phyloP scores from a whole-genome alignment of 2,888 invertebrate species.

The Pterostichus niger region DNA sequence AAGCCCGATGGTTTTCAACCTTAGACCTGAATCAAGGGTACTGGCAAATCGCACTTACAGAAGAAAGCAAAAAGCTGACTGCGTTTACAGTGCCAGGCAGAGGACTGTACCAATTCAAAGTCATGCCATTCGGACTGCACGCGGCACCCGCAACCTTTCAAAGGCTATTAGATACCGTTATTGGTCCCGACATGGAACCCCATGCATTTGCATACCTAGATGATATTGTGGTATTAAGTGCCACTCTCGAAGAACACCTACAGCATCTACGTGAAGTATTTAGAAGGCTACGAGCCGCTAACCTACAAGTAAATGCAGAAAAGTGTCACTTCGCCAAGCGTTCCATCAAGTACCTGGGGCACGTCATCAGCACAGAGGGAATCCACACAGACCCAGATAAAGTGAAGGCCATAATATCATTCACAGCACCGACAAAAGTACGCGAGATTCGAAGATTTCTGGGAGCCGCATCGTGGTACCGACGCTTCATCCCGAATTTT shows the following conservation, averaged over 20 bases:
- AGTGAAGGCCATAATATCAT: constrained; percentile 47
- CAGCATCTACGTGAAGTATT: constrained; percentile 67
- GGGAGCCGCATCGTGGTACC: constrained; percentile 71
- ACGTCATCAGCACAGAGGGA: constrained; percentile 60
- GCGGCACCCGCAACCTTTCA: constrained; percentile 70
- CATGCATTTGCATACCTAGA: constrained; percentile 69
- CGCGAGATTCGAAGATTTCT: constrained; percentile 70
- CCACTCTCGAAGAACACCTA: constrained; percentile 66
- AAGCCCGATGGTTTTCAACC: neutral
- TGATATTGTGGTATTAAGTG: constrained; percentile 69
- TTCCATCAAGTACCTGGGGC: constrained; percentile 68
- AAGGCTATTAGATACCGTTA: constrained; percentile 70
- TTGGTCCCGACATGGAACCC: constrained; percentile 70
- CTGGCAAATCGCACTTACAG: neutral
- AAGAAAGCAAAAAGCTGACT: neutral
- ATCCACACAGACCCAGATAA: constrained; percentile 60
- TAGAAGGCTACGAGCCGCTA: constrained; percentile 65
- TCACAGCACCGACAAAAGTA: constrained; percentile 53
- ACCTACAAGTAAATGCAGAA: constrained; percentile 67
- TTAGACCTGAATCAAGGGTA: too few species aligned
- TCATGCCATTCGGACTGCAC: neutral
- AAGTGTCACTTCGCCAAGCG: constrained; percentile 69
- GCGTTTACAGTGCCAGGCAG: constrained; percentile 1
- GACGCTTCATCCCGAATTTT: constrained; percentile 70
- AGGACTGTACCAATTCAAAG: neutral